Conservation (phyloP, 2,113 vertebrate species). For the Psettodes erumei region DNA sequence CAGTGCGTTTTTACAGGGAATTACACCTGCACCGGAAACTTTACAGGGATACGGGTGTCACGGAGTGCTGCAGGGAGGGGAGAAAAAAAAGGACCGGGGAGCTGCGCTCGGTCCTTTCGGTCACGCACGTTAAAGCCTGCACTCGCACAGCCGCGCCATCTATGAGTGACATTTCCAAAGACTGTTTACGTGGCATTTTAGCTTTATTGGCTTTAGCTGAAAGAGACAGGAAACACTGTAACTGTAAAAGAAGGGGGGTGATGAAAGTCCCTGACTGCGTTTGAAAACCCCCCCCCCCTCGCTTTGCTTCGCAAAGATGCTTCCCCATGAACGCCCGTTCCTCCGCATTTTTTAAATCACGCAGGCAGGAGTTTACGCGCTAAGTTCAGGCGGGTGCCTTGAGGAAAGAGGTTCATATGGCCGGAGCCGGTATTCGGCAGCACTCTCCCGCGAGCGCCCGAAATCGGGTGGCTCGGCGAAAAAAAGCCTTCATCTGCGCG, state of each 20-base stretch:
- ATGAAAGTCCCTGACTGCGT: background rate
- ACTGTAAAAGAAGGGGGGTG: conserved; percentile 3
- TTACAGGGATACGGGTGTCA: conserved; percentile 88
- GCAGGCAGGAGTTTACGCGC: too few relatives aligned
- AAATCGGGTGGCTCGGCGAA: conserved; percentile 56
- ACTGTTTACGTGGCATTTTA: conserved; percentile 26
- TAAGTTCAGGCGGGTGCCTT: conserved; percentile 62
- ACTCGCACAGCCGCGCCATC: conserved; percentile 26
- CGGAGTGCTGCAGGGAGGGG: conserved; percentile 25
- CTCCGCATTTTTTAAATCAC: too few relatives aligned
- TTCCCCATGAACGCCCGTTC: too few relatives aligned
- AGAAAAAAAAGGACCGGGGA: conserved; percentile 41
- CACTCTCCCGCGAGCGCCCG: conserved; percentile 55
- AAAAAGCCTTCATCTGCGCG: conserved; percentile 54
- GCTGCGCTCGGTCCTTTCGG: conserved; percentile 41
- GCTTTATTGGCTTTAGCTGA: conserved; percentile 5
- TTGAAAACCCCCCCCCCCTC: too few relatives aligned
- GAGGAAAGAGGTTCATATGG: conserved; percentile 69
- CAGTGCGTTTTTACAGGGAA: conserved; percentile 93
- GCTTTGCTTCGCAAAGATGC: too few relatives aligned
- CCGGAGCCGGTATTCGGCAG: conserved; percentile 26
- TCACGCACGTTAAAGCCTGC: conserved; percentile 47
- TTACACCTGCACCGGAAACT: conserved; percentile 96
- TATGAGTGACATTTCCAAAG: conserved; percentile 22
- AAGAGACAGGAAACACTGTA: conserved; percentile 7